Evolutionary conservation across 1,140 invertebrate species (phyloP), one percentile per base, ranked within the genome.

Genomic region (Oscheius sp.): DNA sequence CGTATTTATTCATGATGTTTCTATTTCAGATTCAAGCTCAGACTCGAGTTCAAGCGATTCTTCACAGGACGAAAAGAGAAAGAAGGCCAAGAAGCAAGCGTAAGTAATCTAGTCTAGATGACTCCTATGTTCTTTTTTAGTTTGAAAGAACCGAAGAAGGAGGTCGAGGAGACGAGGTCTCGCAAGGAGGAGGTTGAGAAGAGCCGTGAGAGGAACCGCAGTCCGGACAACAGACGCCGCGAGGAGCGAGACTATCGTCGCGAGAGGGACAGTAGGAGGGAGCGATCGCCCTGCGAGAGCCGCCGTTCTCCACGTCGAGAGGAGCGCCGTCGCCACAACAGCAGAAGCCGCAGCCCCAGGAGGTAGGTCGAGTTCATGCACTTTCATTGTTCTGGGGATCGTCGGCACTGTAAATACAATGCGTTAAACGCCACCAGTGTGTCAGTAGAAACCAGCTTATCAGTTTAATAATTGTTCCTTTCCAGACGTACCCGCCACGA

Each of bases 1-100:
- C 62, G 3, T 64, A 26, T 29, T 64, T 29, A 61, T 23, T 61
- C 4, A 29, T 29, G n/a, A 18, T 61, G 26, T 4, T 4, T n/a
- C 42, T n/a, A 45, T 38, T 67, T 38, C 45, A 35, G 46, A 55
- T n/a, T n/a, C n/a, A 67, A 67, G 46, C 13, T 67, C 10, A 32
- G 38, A 28, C 31, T n/a, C 20, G 55, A 45, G 36, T 36, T 32
- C 13, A n/a, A 28, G n/a, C 28, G 49, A 35, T 45, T 52, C 4
- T 35, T 67, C 2, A 45, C 7, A 28, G 29, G 20, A 2, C 32
- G 26, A 3, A 31, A 67, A 34, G 20, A 36, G 3, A 67, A 67
- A 23, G 36, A 67, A 28, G 65, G 55, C 15, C 45, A 34, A 55
- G 46, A 67, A 29, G 64, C 34, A 23, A 31, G 2, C 2, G 3